These are phyloP conservation scores for Synergus itoensis DNA, from an alignment of 2,888 invertebrate genomes.

Conservation along the genomic window DNA sequence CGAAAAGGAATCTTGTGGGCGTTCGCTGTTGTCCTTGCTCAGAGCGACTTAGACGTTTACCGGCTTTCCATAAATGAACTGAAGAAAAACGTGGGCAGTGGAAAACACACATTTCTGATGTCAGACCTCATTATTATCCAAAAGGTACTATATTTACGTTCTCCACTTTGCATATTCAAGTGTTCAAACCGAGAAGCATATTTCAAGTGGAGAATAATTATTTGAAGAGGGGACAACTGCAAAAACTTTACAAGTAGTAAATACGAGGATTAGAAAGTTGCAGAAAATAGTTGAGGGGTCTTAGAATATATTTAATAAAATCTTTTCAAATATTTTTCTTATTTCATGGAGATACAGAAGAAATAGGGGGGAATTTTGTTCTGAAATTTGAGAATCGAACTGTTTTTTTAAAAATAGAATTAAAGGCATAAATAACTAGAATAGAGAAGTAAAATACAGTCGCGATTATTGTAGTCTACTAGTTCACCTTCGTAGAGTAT, in stretches of 20 bases:
- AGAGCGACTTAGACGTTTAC: slow-evolving; percentile 47
- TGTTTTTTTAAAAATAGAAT: background rate
- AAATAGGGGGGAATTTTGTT: background rate
- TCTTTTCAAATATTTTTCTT: too few relatives aligned
- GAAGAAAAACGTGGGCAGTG: slow-evolving; percentile 52
- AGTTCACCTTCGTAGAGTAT: background rate
- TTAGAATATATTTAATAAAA: background rate
- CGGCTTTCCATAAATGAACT: slow-evolving; percentile 59
- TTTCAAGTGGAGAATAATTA: background rate
- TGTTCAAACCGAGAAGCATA: background rate
- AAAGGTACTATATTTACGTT: slow-evolving; percentile 58
- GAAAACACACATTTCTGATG: slow-evolving; percentile 60
- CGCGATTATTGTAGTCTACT: background rate
- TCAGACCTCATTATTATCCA: slow-evolving; percentile 63
- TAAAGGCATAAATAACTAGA: too few relatives aligned
- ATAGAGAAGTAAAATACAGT: background rate
- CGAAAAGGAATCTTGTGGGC: slow-evolving; percentile 33
- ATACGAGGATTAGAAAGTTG: background rate
- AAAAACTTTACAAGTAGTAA: background rate
- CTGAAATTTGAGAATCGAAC: background rate
- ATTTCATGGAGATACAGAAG: too few relatives aligned
- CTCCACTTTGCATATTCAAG: background rate
- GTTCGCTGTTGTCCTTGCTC: slow-evolving; percentile 56
- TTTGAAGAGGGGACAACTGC: background rate
- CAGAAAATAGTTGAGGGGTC: background rate